Base-by-base conservation (phyloP, 2,888 invertebrate species). In the Julus scanicus region DNA sequence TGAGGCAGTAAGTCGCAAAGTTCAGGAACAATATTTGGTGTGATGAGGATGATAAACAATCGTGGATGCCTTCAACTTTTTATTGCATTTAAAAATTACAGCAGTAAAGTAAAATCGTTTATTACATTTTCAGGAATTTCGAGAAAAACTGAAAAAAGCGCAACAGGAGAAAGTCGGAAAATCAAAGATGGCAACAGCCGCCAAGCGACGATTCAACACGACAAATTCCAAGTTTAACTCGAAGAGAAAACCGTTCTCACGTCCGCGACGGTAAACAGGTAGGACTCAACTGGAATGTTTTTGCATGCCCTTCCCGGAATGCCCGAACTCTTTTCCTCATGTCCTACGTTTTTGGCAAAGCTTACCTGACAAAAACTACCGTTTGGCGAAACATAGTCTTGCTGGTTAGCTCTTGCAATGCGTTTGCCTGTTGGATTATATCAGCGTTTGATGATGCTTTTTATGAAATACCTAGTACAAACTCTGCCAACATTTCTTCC, bases 111-210 rank as follows among this genome's bases (percentile, higher is more conserved):
- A 80, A 80, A 80, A 80, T 44, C 44, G 44, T 44, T 44, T 44
- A 8, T 44, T 44, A 8, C 44, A 44, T 63, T 80, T 71, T 37
- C 80, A 80, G 80, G 80, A 80, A 4, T 80, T 80, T 13, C 37
- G 37, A 2, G 80, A 37, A 37, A 80, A 29, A 80, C 80, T 80
- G 13, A 80, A 80, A 37, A 80, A 80, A 13, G 37, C 37, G 13
- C 80, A 80, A 80, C 80, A 80, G 80, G 37, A 80, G 80, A 80
- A 37, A 80, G 29, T 15, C 4, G 80, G 37, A 39, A 80, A 80
- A 80, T 37, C 80, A 13, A 80, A 80, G 37, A 39, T 37, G 80
- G 80, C 37, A 2, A 11, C 80, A 8, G 80, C 80, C 37, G 15
- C 80, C 15, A 80, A 80, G 15, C 11, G 37, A 37, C 6, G 15